phyloP scores from a whole-genome alignment of 2,797 vertebrate genomes.

The Muraenolepis orangiensis region DNA sequence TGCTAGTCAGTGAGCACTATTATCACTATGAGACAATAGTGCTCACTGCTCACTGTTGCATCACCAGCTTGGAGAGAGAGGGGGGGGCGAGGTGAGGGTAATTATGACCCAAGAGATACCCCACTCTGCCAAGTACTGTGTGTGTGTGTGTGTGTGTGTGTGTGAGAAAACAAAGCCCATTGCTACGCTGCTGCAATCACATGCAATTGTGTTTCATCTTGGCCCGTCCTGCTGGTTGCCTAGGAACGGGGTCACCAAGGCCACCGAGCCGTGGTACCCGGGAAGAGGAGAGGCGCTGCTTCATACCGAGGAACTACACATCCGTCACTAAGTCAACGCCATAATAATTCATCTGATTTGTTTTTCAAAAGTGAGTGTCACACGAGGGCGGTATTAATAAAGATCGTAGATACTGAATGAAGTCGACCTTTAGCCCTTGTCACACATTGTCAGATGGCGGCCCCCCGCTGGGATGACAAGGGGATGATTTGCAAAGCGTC shows the following conservation, averaged over 20 bases:
- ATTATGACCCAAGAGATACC: constrained; percentile 75
- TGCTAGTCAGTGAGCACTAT: constrained; percentile 25
- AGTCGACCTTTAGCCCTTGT: not conserved
- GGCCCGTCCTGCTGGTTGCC: constrained; percentile 63
- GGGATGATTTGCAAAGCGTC: constrained; percentile 33
- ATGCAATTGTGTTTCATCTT: constrained; percentile 75
- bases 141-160: not conserved
- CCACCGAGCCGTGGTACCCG: constrained; percentile 48
- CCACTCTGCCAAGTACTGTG: constrained; percentile 30
- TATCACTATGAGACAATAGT: constrained; percentile 67
- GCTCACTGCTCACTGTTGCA: too few relatives aligned
- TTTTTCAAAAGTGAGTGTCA: not conserved
- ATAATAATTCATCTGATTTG: not conserved
- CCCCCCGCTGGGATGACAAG: constrained; percentile 37
- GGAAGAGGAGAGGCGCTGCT: constrained; percentile 33
- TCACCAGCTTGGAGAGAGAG: constrained; percentile 63
- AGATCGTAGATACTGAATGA: not conserved
- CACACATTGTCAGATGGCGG: not conserved
- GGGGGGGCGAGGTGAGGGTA: constrained; percentile 37
- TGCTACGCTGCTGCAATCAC: constrained; percentile 75
- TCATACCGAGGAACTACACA: constrained; percentile 12
- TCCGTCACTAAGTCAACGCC: not conserved
- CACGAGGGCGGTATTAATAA: not conserved
- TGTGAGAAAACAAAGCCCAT: constrained; percentile 45
- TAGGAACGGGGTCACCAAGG: constrained; percentile 68